Base-by-base conservation (phyloP, 2,113 vertebrate species). In the Spermophilus dauricus region DNA sequence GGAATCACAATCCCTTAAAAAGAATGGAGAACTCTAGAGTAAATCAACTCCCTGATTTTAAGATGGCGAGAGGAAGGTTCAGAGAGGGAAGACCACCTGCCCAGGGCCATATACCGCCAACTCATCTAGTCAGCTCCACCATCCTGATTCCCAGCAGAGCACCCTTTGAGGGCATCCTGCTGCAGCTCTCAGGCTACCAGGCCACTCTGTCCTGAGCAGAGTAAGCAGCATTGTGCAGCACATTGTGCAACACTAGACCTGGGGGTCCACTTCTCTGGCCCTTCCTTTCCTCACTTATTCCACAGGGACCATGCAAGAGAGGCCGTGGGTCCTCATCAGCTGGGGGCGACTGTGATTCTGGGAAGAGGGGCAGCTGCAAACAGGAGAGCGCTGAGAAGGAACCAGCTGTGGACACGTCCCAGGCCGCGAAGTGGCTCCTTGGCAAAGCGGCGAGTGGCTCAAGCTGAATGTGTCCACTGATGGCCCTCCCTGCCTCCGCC, bases 1-100 rank as follows among this genome's bases (percentile, higher is more conserved):
- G 63, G 86, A 96, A 85, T 67, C 61, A 22, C 34, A 42, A 51
- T 17, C 17, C 34, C 22, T 10, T 8, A 61, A 13, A 96, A 90
- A 86, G 78, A 8, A 65, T 45, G 14, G 61, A 13, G 67, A 22
- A 2, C 45, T 65, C 70, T 53, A 16, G 42, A 72, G 13, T 42
- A 67, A 86, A 32, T 34, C 48, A 65, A 18, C 17, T 69, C 34
- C 42, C 18, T 51, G 32, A 10, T 86, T 96, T 63, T 86, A 86
- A 75, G 53, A 86, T 67, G 53, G 45, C 8, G 53, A 28, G 34
- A 77, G n/a, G 58, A 91, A 93, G 69, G 51, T 65, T 95, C 70
- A 63, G 81, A 92, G 39, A 75, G 56, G 72, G 63, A 90, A 80
- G 84, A 34, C 17, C 77, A 81, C 42, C 58, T 32, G 34, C 77